Evolutionary conservation across 2,113 vertebrate species (phyloP).

Genomic region (Rhodinocichla rosea): DNA sequence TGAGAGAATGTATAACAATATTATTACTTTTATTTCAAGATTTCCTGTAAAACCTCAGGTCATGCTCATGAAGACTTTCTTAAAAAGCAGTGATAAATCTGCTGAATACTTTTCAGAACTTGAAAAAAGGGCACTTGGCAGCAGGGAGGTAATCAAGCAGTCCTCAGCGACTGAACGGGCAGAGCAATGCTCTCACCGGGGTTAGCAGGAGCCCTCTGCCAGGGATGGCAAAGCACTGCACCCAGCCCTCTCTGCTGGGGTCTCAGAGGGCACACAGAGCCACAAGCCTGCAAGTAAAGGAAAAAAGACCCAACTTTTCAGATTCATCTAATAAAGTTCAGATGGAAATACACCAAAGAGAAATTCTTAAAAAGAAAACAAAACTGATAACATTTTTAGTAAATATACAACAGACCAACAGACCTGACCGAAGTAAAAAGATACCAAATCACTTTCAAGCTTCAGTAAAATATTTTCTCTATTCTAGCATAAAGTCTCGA

Average conservation of each 20-base stretch:
- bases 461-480: neutral
- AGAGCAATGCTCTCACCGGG: neutral
- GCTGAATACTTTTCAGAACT: conserved; percentile 11
- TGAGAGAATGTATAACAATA: conserved; percentile 60
- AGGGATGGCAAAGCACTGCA: neutral
- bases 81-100: conserved; percentile 50
- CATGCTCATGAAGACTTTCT: conserved; percentile 25
- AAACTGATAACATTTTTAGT: neutral
- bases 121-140: neutral
- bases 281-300: neutral
- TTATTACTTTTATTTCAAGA: conserved; percentile 61
- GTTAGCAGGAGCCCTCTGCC: neutral
- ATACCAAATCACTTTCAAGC: neutral
- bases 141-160: neutral
- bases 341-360: neutral
- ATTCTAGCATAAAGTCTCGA: neutral
- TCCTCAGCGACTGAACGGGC: neutral
- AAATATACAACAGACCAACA: neutral
- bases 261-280: neutral
- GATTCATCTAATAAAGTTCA: neutral
- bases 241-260: neutral
- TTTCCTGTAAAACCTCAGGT: conserved; percentile 53
- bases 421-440: neutral
- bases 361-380: neutral
- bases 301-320: neutral